These are phyloP conservation scores for Pseudochaenichthys georgianus DNA, from an alignment of 2,797 vertebrate species.

Conservation along the genomic window DNA sequence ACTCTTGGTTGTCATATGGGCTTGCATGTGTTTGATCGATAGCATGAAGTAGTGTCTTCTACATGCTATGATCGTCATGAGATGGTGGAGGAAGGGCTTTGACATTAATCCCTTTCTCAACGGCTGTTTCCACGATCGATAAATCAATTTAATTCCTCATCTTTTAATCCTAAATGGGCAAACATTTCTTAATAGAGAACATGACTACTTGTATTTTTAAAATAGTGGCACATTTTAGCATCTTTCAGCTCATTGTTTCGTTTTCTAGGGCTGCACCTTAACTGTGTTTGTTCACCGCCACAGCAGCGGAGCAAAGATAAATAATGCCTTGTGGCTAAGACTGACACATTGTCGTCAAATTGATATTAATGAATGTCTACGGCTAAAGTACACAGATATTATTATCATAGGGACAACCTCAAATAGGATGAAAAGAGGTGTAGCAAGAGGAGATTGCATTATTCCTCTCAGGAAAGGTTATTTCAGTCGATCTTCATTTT, in stretches of 20 bases:
- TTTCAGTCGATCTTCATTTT: no score
- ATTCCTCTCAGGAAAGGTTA: no score
- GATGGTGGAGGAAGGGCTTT: conserved; percentile 4
- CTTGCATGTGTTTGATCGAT: not conserved
- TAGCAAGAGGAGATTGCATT: no score
- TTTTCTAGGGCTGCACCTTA: not conserved
- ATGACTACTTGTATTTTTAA: not conserved
- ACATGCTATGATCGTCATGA: not conserved
- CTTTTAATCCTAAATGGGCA: not conserved
- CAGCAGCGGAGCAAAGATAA: not conserved
- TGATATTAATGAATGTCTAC: not conserved
- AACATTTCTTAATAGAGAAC: not conserved
- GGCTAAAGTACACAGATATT: no score
- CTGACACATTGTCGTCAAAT: not conserved
- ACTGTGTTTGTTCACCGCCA: not conserved
- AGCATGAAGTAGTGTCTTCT: not conserved
- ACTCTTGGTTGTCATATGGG: no score
- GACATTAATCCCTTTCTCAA: not conserved
- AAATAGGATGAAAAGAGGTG: no score
- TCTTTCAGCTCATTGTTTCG: not conserved
- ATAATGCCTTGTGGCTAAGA: not conserved
- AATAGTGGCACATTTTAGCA: not conserved
- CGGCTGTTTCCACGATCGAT: not conserved
- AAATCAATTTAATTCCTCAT: not conserved
- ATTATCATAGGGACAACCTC: no score